Conservation (phyloP, 92 coral and sea anemone genomes). For the Hydrozoanthus gracilis region DNA sequence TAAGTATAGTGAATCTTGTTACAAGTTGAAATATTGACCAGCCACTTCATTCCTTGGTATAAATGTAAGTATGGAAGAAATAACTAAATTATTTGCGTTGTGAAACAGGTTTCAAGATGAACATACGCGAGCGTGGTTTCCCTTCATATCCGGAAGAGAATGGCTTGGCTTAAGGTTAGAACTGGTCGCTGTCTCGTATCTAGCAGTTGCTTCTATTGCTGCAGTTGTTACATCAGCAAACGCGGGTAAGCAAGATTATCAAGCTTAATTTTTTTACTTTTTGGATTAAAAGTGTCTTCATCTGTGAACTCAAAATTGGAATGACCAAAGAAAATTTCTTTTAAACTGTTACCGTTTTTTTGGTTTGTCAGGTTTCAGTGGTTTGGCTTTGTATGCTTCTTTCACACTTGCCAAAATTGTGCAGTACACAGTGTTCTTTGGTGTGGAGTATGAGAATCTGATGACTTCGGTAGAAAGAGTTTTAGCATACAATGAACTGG, state of each 20-base stretch:
- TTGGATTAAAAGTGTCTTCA: too few species aligned
- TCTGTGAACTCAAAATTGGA: not conserved
- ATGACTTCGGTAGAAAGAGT: slow-evolving; percentile 45
- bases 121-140: slow-evolving; percentile 32
- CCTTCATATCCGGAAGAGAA: slow-evolving; percentile 24
- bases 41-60: not conserved
- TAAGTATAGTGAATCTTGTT: too few species aligned
- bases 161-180: slow-evolving; percentile 36
- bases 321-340: not conserved
- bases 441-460: slow-evolving; percentile 29
- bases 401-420: slow-evolving; percentile 8
- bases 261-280: too few species aligned
- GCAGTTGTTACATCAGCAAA: slow-evolving; percentile 22
- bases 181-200: slow-evolving; percentile 1
- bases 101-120: slow-evolving; percentile 24
- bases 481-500: not conserved
- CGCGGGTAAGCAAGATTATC: not conserved
- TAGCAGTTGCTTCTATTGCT: slow-evolving; percentile 19
- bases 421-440: not conserved
- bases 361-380: not conserved
- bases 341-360: not conserved
- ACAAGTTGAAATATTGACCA: too few species aligned
- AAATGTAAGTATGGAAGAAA: not conserved
- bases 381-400: slow-evolving; percentile 25
- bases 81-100: not conserved